Evolutionary conservation across 2,888 invertebrate species (phyloP).

Genomic region (Bombylius major): DNA sequence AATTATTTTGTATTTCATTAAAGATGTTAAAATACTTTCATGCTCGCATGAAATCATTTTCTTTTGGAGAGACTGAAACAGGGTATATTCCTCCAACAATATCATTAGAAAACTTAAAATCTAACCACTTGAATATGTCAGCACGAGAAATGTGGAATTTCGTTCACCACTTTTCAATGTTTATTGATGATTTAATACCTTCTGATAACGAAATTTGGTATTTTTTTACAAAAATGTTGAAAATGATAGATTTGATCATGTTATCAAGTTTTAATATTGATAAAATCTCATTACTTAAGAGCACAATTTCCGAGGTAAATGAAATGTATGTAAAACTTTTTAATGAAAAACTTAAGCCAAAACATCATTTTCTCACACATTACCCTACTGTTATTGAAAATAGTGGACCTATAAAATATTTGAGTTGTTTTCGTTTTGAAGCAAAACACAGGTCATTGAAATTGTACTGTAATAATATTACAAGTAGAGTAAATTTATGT

Average conservation of each 20-base stretch:
- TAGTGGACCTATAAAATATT: conserved; percentile 15
- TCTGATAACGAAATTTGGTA: conserved; percentile 17
- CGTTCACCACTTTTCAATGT: conserved; percentile 15
- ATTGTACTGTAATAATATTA: not conserved
- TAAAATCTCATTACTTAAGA: conserved; percentile 8
- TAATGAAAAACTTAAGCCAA: conserved; percentile 18
- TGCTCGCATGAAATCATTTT: conserved; percentile 7
- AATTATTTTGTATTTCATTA: no score
- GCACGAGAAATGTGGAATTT: conserved; percentile 20
- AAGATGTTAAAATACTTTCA: no score
- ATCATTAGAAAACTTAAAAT: conserved; percentile 5
- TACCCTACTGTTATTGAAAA: conserved; percentile 16
- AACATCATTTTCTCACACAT: conserved; percentile 17
- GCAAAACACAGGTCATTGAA: conserved; percentile 18
- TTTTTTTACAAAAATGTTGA: conserved; percentile 16
- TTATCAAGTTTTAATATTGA: conserved; percentile 5
- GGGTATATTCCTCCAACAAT: conserved; percentile 15
- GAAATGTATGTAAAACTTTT: conserved; percentile 10
- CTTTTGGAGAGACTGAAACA: conserved; percentile 17
- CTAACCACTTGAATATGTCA: conserved; percentile 15
- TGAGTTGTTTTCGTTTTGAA: conserved; percentile 18
- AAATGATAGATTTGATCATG: conserved; percentile 18
- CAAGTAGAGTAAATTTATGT: no score
- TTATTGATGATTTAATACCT: conserved; percentile 20
- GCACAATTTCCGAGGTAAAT: conserved; percentile 8